Evolutionary conservation across 2,113 vertebrate genomes (phyloP).

Genomic region (Oryzias woworae): DNA sequence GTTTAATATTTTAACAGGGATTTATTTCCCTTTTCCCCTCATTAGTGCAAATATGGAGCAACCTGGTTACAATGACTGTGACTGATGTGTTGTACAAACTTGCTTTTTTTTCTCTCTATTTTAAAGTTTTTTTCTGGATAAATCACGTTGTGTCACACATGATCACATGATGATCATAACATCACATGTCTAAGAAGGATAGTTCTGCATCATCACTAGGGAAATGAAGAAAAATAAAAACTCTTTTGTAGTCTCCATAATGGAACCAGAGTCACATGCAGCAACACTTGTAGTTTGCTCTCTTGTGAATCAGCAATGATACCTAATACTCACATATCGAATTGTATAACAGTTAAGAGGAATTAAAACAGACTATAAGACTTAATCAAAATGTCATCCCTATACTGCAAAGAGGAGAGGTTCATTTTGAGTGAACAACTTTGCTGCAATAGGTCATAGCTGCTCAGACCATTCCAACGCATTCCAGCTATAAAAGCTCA

Average conservation of each 20-base stretch:
- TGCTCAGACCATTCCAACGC: slow-evolving; percentile 40
- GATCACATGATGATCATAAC: slow-evolving; percentile 14
- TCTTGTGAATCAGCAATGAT: too few relatives aligned
- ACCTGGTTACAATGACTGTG: neutral
- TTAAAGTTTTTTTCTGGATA: slow-evolving; percentile 1
- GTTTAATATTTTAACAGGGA: too few relatives aligned
- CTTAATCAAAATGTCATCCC: slow-evolving; percentile 1
- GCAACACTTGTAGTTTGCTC: too few relatives aligned
- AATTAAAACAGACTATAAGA: neutral
- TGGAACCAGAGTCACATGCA: too few relatives aligned
- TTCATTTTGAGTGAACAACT: slow-evolving; percentile 8
- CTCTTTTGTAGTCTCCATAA: too few relatives aligned
- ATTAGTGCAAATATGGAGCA: too few relatives aligned
- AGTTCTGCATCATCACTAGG: slow-evolving; percentile 11
- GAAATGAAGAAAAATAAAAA: neutral
- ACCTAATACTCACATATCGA: too few relatives aligned
- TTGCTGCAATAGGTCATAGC: slow-evolving; percentile 5
- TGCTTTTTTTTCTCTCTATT: neutral
- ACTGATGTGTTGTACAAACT: neutral
- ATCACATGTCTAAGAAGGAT: slow-evolving; percentile 15
- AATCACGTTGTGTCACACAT: slow-evolving; percentile 32
- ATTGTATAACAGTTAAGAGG: neutral
- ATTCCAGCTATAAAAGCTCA: slow-evolving; percentile 57
- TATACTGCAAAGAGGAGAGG: neutral
- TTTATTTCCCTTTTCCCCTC: too few relatives aligned